Percentiles rank a stretch among this genome's conserved stretches.
Conservation (phyloP, 2,113 vertebrate species). For the Choloepus hoffmanni region DNA sequence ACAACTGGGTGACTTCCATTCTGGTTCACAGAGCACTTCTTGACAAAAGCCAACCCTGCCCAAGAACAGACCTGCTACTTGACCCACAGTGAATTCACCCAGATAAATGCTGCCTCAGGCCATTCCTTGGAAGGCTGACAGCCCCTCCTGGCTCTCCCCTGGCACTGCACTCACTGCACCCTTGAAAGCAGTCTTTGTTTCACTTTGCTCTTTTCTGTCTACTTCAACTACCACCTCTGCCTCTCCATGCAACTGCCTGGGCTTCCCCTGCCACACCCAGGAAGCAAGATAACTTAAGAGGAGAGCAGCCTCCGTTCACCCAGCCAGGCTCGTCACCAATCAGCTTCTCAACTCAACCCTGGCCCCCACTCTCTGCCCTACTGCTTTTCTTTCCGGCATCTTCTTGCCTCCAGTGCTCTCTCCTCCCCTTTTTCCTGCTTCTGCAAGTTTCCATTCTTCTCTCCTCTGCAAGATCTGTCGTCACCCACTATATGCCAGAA, state of each 20-base stretch:
- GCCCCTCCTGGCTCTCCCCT: too few relatives aligned
- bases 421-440: too few relatives aligned
- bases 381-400: background rate
- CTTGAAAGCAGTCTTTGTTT: background rate
- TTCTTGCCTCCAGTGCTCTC: background rate
- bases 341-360: background rate
- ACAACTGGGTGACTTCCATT: background rate
- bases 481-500: too few relatives aligned
- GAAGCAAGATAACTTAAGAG: too few relatives aligned
- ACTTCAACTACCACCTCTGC: background rate
- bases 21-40: background rate
- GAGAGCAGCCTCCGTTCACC: background rate
- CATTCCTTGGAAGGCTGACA: too few relatives aligned
- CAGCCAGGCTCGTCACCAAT: background rate
- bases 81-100: background rate
- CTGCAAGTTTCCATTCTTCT: background rate
- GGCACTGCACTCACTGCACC: too few relatives aligned
- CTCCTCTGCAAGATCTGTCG: background rate
- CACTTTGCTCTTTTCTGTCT: background rate
- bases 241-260: background rate
- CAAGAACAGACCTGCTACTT: background rate
- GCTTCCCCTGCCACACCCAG: fast-evolving
- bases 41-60: background rate
- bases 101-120: background rate
- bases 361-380: background rate